Percentiles rank a stretch among this genome's conserved stretches.
phyloP scores from a whole-genome alignment of 2,113 vertebrate genomes.

The Xiphophorus couchianus region DNA sequence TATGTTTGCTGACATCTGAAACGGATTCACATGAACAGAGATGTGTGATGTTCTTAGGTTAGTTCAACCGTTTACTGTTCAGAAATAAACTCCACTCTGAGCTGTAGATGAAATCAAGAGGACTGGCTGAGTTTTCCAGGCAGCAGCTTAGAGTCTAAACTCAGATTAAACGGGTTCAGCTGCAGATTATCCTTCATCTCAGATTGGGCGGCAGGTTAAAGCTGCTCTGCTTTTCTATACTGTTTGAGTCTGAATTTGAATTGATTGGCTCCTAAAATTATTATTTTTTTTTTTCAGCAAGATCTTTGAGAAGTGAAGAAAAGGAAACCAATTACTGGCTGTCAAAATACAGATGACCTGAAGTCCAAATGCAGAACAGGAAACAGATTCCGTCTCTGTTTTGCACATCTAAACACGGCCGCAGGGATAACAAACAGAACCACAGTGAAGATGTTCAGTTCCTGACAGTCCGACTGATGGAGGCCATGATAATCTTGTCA shows the following conservation, averaged over 20 bases:
- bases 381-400: constrained; percentile 54
- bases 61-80: not conserved
- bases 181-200: constrained; percentile 66
- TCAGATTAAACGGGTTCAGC: constrained; percentile 13
- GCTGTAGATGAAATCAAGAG: not conserved
- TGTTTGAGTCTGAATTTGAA: constrained; percentile 75
- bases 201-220: constrained; percentile 48
- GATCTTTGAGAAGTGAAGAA: constrained; percentile 64
- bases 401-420: constrained; percentile 60
- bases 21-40: constrained; percentile 24
- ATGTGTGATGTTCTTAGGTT: not conserved
- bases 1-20: constrained; percentile 26
- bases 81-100: not conserved
- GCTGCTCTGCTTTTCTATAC: constrained; percentile 62
- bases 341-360: constrained; percentile 74
- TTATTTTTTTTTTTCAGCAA: constrained; percentile 68
- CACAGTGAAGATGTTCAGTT: constrained; percentile 48
- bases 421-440: constrained; percentile 31
- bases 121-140: constrained; percentile 10
- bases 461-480: constrained; percentile 34
- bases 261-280: constrained; percentile 77
- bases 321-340: constrained; percentile 79
- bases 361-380: constrained; percentile 65
- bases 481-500: constrained; percentile 45
- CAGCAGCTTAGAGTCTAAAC: not conserved